phyloP scores from a whole-genome alignment of 2,888 invertebrate species.

The Bembecia ichneumoniformis region DNA sequence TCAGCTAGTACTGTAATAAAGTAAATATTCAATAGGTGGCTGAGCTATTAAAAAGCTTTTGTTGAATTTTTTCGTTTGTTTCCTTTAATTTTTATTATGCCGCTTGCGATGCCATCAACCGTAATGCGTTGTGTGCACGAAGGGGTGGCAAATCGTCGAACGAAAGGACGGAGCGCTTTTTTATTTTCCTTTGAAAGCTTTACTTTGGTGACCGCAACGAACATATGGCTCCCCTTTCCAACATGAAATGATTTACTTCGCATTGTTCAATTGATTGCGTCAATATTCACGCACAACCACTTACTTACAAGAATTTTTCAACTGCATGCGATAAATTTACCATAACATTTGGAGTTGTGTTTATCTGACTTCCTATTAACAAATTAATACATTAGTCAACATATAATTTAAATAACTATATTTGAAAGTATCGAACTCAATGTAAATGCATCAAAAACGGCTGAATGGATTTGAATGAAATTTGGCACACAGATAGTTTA shows the following conservation, averaged over 20 bases:
- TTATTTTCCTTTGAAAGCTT: conserved; percentile 4
- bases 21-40: no score
- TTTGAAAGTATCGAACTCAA: no score
- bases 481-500: no score
- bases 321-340: not conserved
- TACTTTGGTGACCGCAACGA: conserved; percentile 1
- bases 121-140: conserved; percentile 32
- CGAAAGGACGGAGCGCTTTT: conserved; percentile 13
- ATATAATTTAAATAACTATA: no score
- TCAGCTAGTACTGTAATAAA: no score
- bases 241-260: conserved; percentile 27
- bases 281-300: not conserved
- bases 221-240: conserved; percentile 17
- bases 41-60: not conserved
- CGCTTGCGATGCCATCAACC: conserved; percentile 25
- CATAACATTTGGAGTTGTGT: not conserved
- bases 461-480: no score
- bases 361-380: not conserved
- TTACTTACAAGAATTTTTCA: not conserved
- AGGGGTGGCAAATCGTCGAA: conserved; percentile 42
- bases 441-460: no score
- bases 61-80: conserved; percentile 26
- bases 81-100: conserved; percentile 36
- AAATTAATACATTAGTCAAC: not conserved
- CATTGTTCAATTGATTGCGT: conserved; percentile 19